Evolutionary conservation across 2,113 vertebrate species (phyloP).

Genomic region (Urocynchramus pylzowi): DNA sequence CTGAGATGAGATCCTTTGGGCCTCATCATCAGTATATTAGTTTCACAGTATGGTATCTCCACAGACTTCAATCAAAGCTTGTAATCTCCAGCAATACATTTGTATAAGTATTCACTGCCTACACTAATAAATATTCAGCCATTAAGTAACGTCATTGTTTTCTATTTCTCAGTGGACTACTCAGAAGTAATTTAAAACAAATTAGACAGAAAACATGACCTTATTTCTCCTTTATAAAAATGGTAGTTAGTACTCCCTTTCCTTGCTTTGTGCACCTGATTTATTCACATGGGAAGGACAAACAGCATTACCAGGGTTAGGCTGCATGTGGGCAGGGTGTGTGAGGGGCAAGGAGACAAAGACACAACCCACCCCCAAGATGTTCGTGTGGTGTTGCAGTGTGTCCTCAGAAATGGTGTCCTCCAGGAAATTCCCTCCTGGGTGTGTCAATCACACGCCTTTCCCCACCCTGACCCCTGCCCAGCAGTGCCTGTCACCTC

Average conservation of each 20-base stretch:
- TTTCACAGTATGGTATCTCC: neutral
- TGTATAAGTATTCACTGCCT: neutral
- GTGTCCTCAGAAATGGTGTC: too few relatives aligned
- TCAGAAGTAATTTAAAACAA: slow-evolving; percentile 19
- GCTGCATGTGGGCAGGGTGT: too few relatives aligned
- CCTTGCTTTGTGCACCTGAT: neutral
- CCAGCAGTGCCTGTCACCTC: too few relatives aligned
- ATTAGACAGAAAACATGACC: neutral
- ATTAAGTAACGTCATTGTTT: neutral
- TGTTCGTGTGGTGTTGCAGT: too few relatives aligned
- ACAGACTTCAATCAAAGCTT: neutral
- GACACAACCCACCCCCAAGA: too few relatives aligned
- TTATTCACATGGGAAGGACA: neutral
- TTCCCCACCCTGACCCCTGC: too few relatives aligned
- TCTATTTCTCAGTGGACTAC: neutral
- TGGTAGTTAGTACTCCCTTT: neutral
- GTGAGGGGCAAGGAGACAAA: too few relatives aligned
- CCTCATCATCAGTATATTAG: neutral
- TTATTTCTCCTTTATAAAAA: neutral
- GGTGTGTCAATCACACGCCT: too few relatives aligned
- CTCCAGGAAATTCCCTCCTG: too few relatives aligned
- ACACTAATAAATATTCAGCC: neutral
- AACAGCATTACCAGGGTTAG: neutral
- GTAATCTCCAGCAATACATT: neutral
- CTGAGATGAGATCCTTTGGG: neutral